Conservation (phyloP, 2,888 invertebrate genomes). For the Macrophya alboannulata region DNA sequence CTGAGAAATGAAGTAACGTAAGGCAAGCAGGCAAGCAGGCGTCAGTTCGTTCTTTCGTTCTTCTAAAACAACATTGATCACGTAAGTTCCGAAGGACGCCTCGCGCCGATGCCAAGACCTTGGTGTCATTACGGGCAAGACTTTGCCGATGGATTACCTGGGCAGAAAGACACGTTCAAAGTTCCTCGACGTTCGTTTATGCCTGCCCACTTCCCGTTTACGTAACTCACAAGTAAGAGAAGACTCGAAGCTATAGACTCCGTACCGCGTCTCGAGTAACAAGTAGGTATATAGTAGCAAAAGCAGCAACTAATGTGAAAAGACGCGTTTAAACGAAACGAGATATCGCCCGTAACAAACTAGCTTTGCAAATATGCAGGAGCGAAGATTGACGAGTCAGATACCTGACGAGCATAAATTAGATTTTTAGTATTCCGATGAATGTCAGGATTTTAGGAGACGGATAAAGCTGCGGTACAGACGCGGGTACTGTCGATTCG, state of each 20-base stretch:
- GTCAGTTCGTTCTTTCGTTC: background rate
- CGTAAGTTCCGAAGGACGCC: conserved; percentile 38
- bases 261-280: conserved; percentile 27
- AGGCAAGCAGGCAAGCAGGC: background rate
- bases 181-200: conserved; percentile 31
- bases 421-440: background rate
- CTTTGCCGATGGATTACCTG: conserved; percentile 38
- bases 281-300: background rate
- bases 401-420: background rate
- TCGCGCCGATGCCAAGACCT: conserved; percentile 40
- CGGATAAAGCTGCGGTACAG: background rate
- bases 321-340: background rate
- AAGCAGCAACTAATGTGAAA: background rate
- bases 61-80: conserved; percentile 38
- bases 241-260: background rate
- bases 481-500: background rate
- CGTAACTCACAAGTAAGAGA: conserved; percentile 30
- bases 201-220: conserved; percentile 52
- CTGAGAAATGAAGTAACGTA: conserved; percentile 17
- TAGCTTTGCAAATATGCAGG: too few species aligned
- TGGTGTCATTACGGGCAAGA: conserved; percentile 38
- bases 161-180: conserved; percentile 32
- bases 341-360: background rate
- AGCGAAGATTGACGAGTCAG: background rate
- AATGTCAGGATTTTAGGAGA: background rate